These are phyloP conservation scores for Leuciscus waleckii DNA, from an alignment of 2,797 vertebrate species.

Conservation along the genomic window DNA sequence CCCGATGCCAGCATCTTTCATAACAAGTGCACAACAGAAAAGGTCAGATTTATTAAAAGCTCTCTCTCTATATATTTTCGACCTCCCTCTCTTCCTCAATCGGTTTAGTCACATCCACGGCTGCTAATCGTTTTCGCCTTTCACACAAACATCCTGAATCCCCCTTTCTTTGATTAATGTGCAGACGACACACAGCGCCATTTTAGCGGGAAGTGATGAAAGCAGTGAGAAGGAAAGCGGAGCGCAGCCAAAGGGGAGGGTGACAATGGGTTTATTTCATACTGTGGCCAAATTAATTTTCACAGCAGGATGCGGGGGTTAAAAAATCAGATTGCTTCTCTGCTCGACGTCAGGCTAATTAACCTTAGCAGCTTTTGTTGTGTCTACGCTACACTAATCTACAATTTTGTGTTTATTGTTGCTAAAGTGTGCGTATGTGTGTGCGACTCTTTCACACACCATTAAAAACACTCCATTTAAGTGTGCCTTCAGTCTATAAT, in stretches of 20 bases:
- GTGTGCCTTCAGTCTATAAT: slow-evolving; percentile 13
- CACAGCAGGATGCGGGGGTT: slow-evolving; percentile 60
- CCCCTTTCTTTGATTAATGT: slow-evolving; percentile 62
- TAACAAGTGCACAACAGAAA: slow-evolving; percentile 60
- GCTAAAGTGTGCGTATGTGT: slow-evolving; percentile 14
- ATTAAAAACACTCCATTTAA: slow-evolving; percentile 24
- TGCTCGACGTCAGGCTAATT: slow-evolving; percentile 64
- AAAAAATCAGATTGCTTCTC: slow-evolving; percentile 56
- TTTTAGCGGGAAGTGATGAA: slow-evolving; percentile 63
- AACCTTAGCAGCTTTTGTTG: slow-evolving; percentile 59
- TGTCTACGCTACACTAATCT: slow-evolving; percentile 54
- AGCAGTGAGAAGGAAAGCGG: slow-evolving; percentile 57
- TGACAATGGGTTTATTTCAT: slow-evolving; percentile 41
- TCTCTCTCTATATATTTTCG: slow-evolving; percentile 36
- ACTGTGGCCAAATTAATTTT: slow-evolving; percentile 69
- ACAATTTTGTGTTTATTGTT: slow-evolving; percentile 59
- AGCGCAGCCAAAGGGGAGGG: slow-evolving; percentile 52
- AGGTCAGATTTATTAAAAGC: slow-evolving; percentile 66
- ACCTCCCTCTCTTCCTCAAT: slow-evolving; percentile 10
- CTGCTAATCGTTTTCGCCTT: slow-evolving; percentile 63
- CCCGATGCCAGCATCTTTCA: slow-evolving; percentile 45
- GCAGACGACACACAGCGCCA: slow-evolving; percentile 41
- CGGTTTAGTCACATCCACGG: slow-evolving; percentile 57
- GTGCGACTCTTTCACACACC: background rate
- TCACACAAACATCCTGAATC: slow-evolving; percentile 40